Evolutionary conservation across 2,797 vertebrate genomes (phyloP).

Genomic region (Chelmon rostratus): DNA sequence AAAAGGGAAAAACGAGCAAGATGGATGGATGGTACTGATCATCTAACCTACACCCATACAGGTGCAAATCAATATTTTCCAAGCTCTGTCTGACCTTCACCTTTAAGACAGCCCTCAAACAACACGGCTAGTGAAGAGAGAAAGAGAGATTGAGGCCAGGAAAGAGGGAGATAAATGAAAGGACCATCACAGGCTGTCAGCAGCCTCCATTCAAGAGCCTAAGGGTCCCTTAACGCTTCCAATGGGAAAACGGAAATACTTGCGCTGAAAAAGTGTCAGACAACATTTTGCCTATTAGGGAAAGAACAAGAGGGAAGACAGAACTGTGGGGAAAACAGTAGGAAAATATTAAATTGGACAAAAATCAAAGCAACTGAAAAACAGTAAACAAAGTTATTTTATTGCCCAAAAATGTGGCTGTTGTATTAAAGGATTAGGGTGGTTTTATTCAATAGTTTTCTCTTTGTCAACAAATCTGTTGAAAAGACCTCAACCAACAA

Average conservation of each 20-base stretch:
- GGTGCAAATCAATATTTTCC: conserved; percentile 72
- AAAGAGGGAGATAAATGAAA: conserved; percentile 63
- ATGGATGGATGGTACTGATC: conserved; percentile 63
- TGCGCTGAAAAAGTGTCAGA: conserved; percentile 56
- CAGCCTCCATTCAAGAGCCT: conserved; percentile 53
- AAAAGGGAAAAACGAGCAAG: conserved; percentile 61
- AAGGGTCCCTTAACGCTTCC: conserved; percentile 49
- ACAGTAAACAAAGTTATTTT: neutral
- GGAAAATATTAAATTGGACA: neutral
- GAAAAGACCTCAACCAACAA: neutral
- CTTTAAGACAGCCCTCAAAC: conserved; percentile 63
- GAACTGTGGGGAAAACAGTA: conserved; percentile 8
- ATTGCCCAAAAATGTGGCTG: neutral
- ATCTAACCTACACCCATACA: conserved; percentile 64
- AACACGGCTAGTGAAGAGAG: conserved; percentile 24
- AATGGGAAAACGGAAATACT: conserved; percentile 45
- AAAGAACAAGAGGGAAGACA: conserved; percentile 26
- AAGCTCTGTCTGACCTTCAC: conserved; percentile 68
- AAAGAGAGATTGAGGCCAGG: conserved; percentile 34
- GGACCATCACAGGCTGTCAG: conserved; percentile 61
- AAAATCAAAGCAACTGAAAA: neutral
- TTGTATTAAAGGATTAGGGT: neutral
- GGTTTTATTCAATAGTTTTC: neutral
- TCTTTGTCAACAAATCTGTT: too few species aligned
- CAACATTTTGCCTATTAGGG: conserved; percentile 52